These are phyloP conservation scores for Oedothorax gibbosus DNA, from an alignment of 1,140 invertebrate species.

Conservation along the genomic window DNA sequence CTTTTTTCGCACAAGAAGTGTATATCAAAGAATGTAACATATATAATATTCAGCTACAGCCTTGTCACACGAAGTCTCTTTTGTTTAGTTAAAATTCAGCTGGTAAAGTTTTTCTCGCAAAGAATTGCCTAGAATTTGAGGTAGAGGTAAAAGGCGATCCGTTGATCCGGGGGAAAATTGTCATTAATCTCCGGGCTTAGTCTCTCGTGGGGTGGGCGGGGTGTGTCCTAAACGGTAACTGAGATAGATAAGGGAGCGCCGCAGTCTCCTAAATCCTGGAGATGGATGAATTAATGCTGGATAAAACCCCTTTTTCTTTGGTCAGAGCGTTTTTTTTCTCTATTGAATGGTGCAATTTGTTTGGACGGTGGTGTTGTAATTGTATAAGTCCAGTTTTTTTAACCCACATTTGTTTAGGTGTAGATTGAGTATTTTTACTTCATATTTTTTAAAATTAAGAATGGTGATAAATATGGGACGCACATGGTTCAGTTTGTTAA, in stretches of 20 bases:
- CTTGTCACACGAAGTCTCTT: no score
- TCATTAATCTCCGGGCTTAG: constrained; percentile 40
- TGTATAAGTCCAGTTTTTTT: no score
- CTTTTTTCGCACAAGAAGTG: no score
- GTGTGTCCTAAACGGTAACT: constrained; percentile 35
- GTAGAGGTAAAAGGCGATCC: constrained; percentile 7
- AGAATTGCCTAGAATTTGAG: neutral
- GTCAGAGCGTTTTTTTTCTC: constrained; percentile 2
- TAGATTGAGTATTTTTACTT: no score
- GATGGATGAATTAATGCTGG: constrained; percentile 38
- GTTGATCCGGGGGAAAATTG: constrained; percentile 29
- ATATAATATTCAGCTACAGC: no score
- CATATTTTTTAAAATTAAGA: neutral
- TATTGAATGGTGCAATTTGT: neutral
- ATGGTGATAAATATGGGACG: neutral
- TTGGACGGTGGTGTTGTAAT: no score
- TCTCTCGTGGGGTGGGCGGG: constrained; percentile 4
- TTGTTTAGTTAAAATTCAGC: neutral
- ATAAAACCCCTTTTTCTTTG: neutral
- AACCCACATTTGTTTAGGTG: no score
- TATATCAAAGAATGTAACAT: no score
- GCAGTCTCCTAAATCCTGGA: constrained; percentile 10
- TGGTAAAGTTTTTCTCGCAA: neutral
- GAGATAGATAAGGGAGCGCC: constrained; percentile 27
- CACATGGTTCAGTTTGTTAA: no score